Conservation (phyloP, 1,140 invertebrate species). For the Ceratina calcarata region DNA sequence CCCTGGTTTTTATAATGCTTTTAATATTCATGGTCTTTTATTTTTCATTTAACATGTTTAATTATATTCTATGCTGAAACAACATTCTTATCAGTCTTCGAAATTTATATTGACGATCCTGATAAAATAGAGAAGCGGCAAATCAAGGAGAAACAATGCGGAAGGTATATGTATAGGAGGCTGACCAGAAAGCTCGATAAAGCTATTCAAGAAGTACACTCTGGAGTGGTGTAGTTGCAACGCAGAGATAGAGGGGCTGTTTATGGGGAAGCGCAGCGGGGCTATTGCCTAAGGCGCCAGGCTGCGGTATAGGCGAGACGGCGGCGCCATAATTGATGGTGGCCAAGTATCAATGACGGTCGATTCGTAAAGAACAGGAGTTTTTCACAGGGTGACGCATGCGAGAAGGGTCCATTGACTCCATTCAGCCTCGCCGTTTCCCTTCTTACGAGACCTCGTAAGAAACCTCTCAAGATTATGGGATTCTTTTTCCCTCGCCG, state of each 20-base stretch:
- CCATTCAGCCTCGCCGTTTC: slow-evolving; percentile 26
- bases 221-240: not conserved
- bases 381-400: slow-evolving; percentile 24
- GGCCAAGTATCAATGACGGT: slow-evolving; percentile 55
- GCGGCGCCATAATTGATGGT: slow-evolving; percentile 57
- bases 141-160: not conserved
- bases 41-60: too few relatives aligned
- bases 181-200: not conserved
- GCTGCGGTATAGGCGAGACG: slow-evolving; percentile 20
- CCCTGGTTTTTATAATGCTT: too few relatives aligned
- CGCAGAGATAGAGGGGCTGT: slow-evolving; percentile 23
- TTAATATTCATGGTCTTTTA: too few relatives aligned
- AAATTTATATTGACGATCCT: not conserved
- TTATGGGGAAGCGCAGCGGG: slow-evolving; percentile 30
- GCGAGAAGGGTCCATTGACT: slow-evolving; percentile 31
- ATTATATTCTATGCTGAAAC: too few relatives aligned
- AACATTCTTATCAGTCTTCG: too few relatives aligned
- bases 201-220: not conserved
- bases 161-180: not conserved
- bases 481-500: not conserved
- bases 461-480: slow-evolving; percentile 63
- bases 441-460: slow-evolving; percentile 25
- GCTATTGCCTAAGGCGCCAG: slow-evolving; percentile 32
- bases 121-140: not conserved
- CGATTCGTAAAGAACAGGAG: slow-evolving; percentile 48